These are phyloP conservation scores for Ecdyonurus torrentis DNA, from an alignment of 2,888 invertebrate genomes.

Conservation along the genomic window DNA sequence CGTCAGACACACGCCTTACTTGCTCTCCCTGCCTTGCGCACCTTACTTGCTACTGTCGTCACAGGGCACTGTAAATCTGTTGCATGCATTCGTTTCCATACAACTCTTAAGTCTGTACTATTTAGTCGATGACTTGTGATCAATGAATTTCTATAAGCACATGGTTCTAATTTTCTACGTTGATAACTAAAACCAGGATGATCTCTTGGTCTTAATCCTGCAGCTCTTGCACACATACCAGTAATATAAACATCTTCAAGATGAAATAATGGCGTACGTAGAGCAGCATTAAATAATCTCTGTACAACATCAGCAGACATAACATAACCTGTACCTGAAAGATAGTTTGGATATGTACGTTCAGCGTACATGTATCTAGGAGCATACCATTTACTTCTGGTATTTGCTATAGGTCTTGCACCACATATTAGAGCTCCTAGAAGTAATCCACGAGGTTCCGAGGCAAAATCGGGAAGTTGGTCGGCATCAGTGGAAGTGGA, in stretches of 20 bases:
- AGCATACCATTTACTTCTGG: slow-evolving; percentile 66
- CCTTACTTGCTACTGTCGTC: background rate
- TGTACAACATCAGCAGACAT: slow-evolving; percentile 49
- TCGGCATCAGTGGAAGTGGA: background rate
- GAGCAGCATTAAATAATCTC: slow-evolving; percentile 46
- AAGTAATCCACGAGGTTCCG: slow-evolving; percentile 26
- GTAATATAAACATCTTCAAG: slow-evolving; percentile 65
- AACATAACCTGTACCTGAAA: slow-evolving; percentile 67
- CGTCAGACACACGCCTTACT: background rate
- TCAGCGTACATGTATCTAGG: slow-evolving; percentile 61
- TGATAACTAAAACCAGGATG: slow-evolving; percentile 45
- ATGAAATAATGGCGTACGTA: slow-evolving; percentile 52
- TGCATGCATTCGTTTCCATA: slow-evolving; percentile 4
- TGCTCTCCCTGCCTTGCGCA: background rate
- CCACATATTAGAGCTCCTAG: slow-evolving; percentile 64
- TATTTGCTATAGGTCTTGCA: slow-evolving; percentile 54
- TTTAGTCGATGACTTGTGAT: slow-evolving; percentile 6
- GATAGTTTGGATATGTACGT: slow-evolving; percentile 56
- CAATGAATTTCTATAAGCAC: slow-evolving; percentile 23
- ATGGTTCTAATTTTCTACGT: slow-evolving; percentile 30
- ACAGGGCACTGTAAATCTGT: background rate
- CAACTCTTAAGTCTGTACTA: slow-evolving; percentile 3
- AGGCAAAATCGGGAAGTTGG: slow-evolving; percentile 1
- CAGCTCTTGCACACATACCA: slow-evolving; percentile 48
- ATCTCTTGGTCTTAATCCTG: slow-evolving; percentile 40